These are phyloP conservation scores for Cybosia mesomella DNA, from an alignment of 2,888 invertebrate species.

Conservation along the genomic window DNA sequence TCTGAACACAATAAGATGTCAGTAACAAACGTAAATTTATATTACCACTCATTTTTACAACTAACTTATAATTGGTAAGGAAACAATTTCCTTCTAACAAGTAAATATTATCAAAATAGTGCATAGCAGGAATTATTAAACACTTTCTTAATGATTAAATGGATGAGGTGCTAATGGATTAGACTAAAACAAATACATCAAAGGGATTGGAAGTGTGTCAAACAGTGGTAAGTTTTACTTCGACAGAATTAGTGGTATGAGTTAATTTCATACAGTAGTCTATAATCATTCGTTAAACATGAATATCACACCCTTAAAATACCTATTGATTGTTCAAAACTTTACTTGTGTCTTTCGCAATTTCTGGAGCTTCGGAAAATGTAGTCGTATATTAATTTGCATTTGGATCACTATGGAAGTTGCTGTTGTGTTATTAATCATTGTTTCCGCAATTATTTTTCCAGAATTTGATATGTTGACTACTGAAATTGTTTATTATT, in stretches of 20 bases:
- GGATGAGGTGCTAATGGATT: neutral
- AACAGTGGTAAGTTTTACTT: neutral
- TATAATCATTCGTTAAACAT: slow-evolving; percentile 19
- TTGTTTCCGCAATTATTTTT: neutral
- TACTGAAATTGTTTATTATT: slow-evolving; percentile 13
- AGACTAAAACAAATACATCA: neutral
- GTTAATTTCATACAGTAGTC: neutral
- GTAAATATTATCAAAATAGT: neutral
- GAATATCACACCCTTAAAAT: slow-evolving; percentile 40
- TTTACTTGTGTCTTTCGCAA: slow-evolving; percentile 49
- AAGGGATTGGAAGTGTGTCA: neutral
- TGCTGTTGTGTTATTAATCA: neutral
- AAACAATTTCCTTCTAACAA: neutral
- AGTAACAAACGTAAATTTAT: too few relatives aligned
- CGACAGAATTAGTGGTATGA: neutral
- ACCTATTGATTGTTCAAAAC: slow-evolving; percentile 46
- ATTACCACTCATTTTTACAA: neutral
- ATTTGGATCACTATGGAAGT: slow-evolving; percentile 25
- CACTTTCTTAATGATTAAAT: neutral
- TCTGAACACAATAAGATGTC: too few relatives aligned
- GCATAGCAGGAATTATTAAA: neutral
- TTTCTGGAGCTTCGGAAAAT: slow-evolving; percentile 29
- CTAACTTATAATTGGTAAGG: neutral
- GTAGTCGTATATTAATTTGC: slow-evolving; percentile 24
- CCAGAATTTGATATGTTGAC: neutral